A percentile compares a stretch with the other conserved stretches of the same genome.
These are phyloP conservation scores for Somateria mollissima DNA, from an alignment of 2,797 vertebrate genomes.

Conservation along the genomic window DNA sequence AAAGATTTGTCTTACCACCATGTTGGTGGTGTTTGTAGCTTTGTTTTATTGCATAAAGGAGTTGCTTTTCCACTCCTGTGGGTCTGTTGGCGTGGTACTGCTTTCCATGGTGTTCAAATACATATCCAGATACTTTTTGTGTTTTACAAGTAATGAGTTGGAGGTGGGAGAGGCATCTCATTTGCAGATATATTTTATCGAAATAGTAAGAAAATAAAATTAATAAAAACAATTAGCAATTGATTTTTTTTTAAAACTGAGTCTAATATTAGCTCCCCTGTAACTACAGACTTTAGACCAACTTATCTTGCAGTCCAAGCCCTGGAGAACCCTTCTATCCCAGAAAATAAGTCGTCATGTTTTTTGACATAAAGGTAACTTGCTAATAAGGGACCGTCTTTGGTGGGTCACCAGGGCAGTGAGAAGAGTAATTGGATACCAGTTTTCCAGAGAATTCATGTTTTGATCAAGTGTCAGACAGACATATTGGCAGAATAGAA, in stretches of 20 bases:
- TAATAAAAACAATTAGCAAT: neutral
- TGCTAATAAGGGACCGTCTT: neutral
- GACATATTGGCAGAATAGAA: neutral
- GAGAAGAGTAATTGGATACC: neutral
- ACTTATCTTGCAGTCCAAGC: neutral
- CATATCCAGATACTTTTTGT: neutral
- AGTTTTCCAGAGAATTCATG: neutral
- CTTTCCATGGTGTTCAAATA: neutral
- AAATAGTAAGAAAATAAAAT: neutral
- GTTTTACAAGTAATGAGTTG: neutral
- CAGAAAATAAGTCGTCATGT: neutral
- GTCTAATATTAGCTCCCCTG: neutral
- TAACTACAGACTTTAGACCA: neutral
- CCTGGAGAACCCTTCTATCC: neutral
- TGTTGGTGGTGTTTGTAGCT: conserved; percentile 36
- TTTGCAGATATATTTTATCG: neutral
- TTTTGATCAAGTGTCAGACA: neutral
- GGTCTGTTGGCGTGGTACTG: neutral
- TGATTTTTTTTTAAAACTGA: neutral
- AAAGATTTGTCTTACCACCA: neutral
- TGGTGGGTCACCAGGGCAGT: neutral
- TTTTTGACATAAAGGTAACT: neutral
- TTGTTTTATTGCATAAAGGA: conserved; percentile 21
- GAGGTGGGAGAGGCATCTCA: neutral
- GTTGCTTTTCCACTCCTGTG: neutral